Evolutionary conservation across 2,797 vertebrate species (phyloP), one percentile per base, ranked within the genome.

Genomic region (Danionella dracula): DNA sequence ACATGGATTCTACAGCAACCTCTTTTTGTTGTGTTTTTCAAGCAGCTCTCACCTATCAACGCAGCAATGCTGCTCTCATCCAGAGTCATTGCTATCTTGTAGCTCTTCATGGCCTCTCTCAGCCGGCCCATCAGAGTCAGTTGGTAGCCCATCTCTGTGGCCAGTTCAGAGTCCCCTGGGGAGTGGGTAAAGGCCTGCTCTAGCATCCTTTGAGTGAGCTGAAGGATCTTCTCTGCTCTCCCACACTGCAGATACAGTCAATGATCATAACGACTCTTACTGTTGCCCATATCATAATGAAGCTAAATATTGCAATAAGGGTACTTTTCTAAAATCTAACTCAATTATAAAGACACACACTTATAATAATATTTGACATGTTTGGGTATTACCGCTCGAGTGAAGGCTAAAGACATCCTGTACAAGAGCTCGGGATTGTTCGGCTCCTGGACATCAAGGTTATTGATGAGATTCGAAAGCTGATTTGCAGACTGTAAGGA

Each of bases 121-220:
- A 88, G 68, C 66, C 86, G 90, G 27, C 91, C 93, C 82, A 91
- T 92, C 67, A 98, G 88, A 69, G 95, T 84, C 87, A 95, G 89
- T 78, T 94, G 94, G 78, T 94, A 95, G 71, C 95, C 96, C 76
- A 98, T 84, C 81, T 99, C 96, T 17, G 92, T 93, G 77, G 94
- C 96, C 77, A 94, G 86, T 76, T 96, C 92, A 1, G 95, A 87
- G 77, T 91, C 86, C 2, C 88, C 81, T 0, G 92, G 78, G 16
- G 80, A 83, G 80, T 90, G 71, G 40, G 80, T 81, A 68, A 91
- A 92, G 23, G 95, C 93, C 79, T 79, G 90, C 73, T 98, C 92
- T 73, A 98, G 83, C 82, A 99, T 87, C n/a, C 73, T 82, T 59
- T 90, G 88, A 1, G 92, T 91, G 74, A 92, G 93, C 56, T 94